phyloP scores from a whole-genome alignment of 2,113 vertebrate genomes.

The Eulacestoma nigropectus region DNA sequence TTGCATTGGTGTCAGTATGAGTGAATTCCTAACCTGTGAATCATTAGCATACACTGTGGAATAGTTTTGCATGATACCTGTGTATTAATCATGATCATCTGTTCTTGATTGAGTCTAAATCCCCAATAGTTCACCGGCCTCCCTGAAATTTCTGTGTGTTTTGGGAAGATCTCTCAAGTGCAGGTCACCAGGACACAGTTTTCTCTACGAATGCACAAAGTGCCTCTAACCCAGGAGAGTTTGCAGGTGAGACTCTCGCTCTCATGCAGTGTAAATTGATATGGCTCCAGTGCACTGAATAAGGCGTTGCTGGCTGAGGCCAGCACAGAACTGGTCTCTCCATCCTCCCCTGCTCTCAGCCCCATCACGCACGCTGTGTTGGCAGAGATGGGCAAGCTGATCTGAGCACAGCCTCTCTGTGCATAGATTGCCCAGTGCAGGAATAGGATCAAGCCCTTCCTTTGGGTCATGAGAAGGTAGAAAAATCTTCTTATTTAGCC shows the following conservation, averaged over 20 bases:
- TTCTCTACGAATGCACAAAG: accelerated
- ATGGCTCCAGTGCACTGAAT: not conserved
- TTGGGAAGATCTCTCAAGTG: not conserved
- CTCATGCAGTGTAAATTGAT: not conserved
- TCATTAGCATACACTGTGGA: not conserved
- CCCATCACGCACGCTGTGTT: accelerated
- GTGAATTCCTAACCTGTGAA: not conserved
- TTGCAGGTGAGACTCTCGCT: accelerated
- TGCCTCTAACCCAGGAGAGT: not conserved
- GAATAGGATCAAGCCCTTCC: not conserved
- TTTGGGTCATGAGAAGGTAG: not conserved
- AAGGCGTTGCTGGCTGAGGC: not conserved
- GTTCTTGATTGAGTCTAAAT: not conserved
- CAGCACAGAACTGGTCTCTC: not conserved
- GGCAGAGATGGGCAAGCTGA: not conserved
- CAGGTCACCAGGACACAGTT: not conserved
- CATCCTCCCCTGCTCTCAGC: not conserved
- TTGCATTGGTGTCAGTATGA: not conserved
- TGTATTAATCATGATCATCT: not conserved
- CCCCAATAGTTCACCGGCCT: not conserved
- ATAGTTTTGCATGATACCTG: not conserved
- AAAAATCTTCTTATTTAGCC: not conserved
- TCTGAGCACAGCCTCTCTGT: not conserved
- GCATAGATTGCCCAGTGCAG: not conserved
- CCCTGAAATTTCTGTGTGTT: not conserved